Percentiles rank a stretch among this genome's conserved stretches.
phyloP scores from a whole-genome alignment of 2,888 invertebrate species.

The Noctua janthe region DNA sequence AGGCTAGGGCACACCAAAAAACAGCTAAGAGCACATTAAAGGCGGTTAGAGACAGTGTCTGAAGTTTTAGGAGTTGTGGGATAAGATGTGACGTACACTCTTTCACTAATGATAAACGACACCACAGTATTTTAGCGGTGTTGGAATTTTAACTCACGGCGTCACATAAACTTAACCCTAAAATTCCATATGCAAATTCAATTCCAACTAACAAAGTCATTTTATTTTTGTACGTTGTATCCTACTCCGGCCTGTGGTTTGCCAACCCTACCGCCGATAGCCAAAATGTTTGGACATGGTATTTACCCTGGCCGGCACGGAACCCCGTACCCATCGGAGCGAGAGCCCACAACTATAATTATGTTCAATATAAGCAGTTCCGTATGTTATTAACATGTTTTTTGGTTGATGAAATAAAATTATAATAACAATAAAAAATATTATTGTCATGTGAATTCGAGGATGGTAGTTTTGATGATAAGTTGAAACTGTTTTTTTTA shows the following conservation, averaged over 20 bases:
- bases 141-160: neutral
- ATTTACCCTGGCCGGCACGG: constrained; percentile 65
- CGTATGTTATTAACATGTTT: constrained; percentile 76
- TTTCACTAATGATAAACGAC: neutral
- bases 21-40: neutral
- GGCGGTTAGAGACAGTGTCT: neutral
- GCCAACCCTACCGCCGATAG: constrained; percentile 59
- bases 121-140: neutral
- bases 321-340: constrained; percentile 74
- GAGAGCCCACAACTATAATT: constrained; percentile 78
- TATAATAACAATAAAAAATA: constrained; percentile 78
- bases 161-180: constrained; percentile 22
- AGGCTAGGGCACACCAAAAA: neutral
- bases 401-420: constrained; percentile 76
- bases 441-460: constrained; percentile 68
- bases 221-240: constrained; percentile 35
- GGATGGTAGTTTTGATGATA: constrained; percentile 51
- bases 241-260: constrained; percentile 32
- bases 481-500: constrained; percentile 15
- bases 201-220: constrained; percentile 13
- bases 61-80: neutral
- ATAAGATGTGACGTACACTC: neutral
- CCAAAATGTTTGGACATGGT: constrained; percentile 60
- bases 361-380: constrained; percentile 78
- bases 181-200: constrained; percentile 50